phyloP scores from a whole-genome alignment of 2,888 invertebrate species.

The Ypsolopha sequella region DNA sequence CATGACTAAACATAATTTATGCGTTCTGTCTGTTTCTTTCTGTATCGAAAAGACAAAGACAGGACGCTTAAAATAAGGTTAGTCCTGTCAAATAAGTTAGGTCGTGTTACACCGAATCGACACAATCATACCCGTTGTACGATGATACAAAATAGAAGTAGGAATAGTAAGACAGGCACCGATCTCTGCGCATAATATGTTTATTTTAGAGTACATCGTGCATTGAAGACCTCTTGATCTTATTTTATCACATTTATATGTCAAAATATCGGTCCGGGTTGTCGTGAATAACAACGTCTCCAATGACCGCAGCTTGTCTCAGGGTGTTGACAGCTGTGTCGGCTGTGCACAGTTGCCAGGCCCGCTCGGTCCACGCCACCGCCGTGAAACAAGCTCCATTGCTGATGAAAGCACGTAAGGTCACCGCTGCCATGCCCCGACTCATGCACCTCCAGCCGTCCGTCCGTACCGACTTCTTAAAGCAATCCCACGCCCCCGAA shows the following conservation, averaged over 20 bases:
- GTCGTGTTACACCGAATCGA: too few species aligned
- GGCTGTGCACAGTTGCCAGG: constrained; percentile 45
- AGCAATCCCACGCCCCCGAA: constrained; percentile 79
- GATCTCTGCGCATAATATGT: too few species aligned
- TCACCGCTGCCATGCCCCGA: constrained; percentile 81
- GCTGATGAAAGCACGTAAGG: constrained; percentile 90
- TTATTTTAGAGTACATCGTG: too few species aligned
- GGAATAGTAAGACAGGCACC: too few species aligned
- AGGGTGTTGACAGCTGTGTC: constrained; percentile 27
- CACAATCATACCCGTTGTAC: too few species aligned
- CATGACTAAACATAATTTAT: too few species aligned
- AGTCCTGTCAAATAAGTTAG: too few species aligned
- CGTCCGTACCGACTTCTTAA: constrained; percentile 73
- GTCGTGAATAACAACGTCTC: constrained; percentile 31
- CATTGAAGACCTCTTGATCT: too few species aligned
- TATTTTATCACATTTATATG: constrained; percentile 12
- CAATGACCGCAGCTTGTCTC: constrained; percentile 21
- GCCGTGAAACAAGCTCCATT: constrained; percentile 94
- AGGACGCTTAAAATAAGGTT: too few species aligned
- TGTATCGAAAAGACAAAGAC: too few species aligned
- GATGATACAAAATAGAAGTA: too few species aligned
- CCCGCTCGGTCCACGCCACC: constrained; percentile 82
- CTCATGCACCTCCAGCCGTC: constrained; percentile 82
- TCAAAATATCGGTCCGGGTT: constrained; percentile 41
- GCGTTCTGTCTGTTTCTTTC: too few species aligned